Evolutionary conservation across 2,888 invertebrate genomes (phyloP).

Genomic region (Netelia virgata): DNA sequence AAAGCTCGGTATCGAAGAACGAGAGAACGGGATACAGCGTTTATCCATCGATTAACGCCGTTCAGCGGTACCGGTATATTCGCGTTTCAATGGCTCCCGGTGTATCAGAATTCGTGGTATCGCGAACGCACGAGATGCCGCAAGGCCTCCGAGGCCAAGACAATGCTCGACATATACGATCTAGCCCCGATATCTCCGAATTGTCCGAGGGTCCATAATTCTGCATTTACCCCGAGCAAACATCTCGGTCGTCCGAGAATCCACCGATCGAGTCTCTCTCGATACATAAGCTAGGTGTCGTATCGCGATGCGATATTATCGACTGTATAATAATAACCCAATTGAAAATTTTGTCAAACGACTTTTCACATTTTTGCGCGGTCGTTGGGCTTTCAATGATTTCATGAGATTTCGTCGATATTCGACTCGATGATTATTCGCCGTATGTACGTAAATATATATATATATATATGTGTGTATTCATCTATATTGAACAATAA

Average conservation of each 20-base stretch:
- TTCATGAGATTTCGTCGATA: neutral
- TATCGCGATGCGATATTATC: neutral
- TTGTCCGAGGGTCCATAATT: constrained; percentile 37
- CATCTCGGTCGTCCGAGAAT: constrained; percentile 35
- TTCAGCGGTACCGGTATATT: constrained; percentile 7
- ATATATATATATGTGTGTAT: neutral
- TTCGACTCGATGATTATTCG: neutral
- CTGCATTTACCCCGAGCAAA: constrained; percentile 23
- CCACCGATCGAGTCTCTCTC: constrained; percentile 23
- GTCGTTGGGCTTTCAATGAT: neutral
- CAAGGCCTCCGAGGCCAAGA: neutral
- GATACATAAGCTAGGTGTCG: neutral
- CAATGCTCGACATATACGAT: neutral
- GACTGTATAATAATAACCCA: too few relatives aligned
- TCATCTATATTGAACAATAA: constrained; percentile 12
- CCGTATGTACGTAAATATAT: neutral
- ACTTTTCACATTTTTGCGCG: neutral
- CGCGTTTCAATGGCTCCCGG: constrained; percentile 7
- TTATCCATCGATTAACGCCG: constrained; percentile 48
- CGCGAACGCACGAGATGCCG: neutral
- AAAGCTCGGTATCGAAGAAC: constrained; percentile 43
- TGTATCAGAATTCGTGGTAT: neutral
- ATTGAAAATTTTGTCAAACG: too few relatives aligned
- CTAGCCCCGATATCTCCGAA: constrained; percentile 5
- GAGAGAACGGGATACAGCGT: constrained; percentile 38